phyloP scores from a whole-genome alignment of 2,797 vertebrate genomes.

The Coranthus polyacanthus region DNA sequence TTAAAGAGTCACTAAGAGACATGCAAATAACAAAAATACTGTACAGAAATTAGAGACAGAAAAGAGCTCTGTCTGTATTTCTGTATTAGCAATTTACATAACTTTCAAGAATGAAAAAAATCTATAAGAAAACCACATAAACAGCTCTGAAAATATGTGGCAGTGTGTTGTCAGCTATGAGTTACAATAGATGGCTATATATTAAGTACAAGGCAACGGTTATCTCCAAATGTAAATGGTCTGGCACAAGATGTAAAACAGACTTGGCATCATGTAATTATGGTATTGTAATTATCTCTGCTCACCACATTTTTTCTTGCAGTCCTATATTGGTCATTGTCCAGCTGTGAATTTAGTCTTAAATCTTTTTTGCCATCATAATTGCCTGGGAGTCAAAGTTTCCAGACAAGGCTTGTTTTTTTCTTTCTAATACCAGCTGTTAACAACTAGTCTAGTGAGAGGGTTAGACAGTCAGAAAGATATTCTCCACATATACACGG shows the following conservation, averaged over 20 bases:
- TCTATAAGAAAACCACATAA: not conserved
- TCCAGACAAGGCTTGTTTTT: not conserved
- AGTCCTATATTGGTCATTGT: not conserved
- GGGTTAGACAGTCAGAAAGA: not conserved
- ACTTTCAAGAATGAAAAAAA: not conserved
- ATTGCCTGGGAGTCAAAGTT: not conserved
- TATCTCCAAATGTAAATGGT: not conserved
- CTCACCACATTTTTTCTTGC: not conserved
- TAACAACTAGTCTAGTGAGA: conserved; percentile 11
- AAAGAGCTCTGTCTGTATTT: not conserved
- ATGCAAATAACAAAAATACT: conserved; percentile 40
- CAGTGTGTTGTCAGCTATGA: not conserved
- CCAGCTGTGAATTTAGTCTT: not conserved
- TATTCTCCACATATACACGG: not conserved
- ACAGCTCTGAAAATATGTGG: not conserved
- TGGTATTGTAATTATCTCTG: not conserved
- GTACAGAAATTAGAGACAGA: not conserved
- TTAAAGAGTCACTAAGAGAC: conserved; percentile 59
- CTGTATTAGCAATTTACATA: not conserved
- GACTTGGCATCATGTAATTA: conserved; percentile 1
- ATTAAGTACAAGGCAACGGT: not conserved
- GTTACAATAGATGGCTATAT: not conserved
- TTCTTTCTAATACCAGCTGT: conserved; percentile 2
- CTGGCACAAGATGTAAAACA: not conserved
- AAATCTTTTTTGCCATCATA: not conserved